Percentiles rank a stretch among this genome's conserved stretches.
phyloP scores from a whole-genome alignment of 2,797 vertebrate species.

The Aeoliscus strigatus region DNA sequence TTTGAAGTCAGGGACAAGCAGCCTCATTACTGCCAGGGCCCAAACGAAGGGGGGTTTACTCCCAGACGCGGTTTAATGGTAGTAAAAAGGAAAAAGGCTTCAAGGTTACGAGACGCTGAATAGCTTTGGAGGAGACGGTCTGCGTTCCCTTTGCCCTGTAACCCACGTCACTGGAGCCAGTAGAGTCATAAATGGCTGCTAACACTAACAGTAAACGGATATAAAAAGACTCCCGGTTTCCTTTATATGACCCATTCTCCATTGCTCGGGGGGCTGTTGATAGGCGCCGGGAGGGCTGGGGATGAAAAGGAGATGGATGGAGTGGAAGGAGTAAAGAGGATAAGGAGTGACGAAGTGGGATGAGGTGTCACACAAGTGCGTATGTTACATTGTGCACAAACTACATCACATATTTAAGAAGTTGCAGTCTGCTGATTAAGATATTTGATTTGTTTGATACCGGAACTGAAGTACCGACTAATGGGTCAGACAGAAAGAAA shows the following conservation, averaged over 20 bases:
- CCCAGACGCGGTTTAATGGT: conserved; percentile 69
- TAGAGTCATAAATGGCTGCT: conserved; percentile 70
- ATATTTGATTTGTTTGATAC: too few relatives aligned
- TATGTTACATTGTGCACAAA: too few relatives aligned
- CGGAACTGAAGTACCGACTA: too few relatives aligned
- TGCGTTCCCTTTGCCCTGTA: conserved; percentile 48
- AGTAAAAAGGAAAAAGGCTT: conserved; percentile 66
- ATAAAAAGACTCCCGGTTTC: conserved; percentile 70
- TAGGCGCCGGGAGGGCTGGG: conserved; percentile 38
- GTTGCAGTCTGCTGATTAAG: too few relatives aligned
- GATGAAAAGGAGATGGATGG: conserved; percentile 27
- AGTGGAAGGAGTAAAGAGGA: conserved; percentile 25
- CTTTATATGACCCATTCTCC: conserved; percentile 64
- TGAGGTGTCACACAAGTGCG: too few relatives aligned
- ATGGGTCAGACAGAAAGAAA: too few relatives aligned
- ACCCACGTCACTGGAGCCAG: conserved; percentile 73
- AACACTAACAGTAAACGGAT: conserved; percentile 73
- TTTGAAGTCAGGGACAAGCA: conserved; percentile 64
- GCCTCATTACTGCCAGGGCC: conserved; percentile 61
- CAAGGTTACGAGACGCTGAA: conserved; percentile 66
- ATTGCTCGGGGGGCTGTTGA: conserved; percentile 57
- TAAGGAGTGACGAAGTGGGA: too few relatives aligned
- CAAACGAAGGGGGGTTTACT: conserved; percentile 41
- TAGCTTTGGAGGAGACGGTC: conserved; percentile 61
- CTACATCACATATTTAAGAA: too few relatives aligned